phyloP scores from a whole-genome alignment of 2,113 vertebrate genomes.

The Pelvicachromis taeniatus region DNA sequence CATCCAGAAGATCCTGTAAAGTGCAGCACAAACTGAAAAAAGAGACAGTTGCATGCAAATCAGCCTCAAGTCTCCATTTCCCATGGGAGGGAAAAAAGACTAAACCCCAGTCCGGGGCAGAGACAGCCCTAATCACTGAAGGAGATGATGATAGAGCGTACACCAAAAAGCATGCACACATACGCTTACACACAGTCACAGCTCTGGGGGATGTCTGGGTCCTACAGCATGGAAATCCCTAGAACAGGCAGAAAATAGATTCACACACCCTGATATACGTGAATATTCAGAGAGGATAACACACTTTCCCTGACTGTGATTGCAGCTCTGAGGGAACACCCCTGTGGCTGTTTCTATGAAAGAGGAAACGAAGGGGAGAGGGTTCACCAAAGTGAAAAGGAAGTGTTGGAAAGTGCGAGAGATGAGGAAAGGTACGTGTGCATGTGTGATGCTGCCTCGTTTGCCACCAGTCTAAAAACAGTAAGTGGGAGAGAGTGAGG shows the following conservation, averaged over 20 bases:
- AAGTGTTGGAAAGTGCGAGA: conserved; percentile 21
- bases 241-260: conserved; percentile 28
- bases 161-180: background rate
- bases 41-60: conserved; percentile 15
- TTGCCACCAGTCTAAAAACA: conserved; percentile 42
- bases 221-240: conserved; percentile 42
- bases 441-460: background rate
- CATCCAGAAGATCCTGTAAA: background rate
- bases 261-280: conserved; percentile 5
- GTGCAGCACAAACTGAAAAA: background rate
- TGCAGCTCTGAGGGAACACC: conserved; percentile 52
- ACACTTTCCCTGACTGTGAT: conserved; percentile 30
- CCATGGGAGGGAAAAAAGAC: background rate
- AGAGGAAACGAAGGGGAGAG: background rate
- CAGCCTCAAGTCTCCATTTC: conserved; percentile 15
- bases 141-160: background rate
- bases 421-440: conserved; percentile 16
- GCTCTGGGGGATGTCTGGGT: conserved; percentile 33
- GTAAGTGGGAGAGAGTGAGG: conserved; percentile 3
- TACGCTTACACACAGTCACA: conserved; percentile 24
- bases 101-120: background rate
- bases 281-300: conserved; percentile 48
- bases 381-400: conserved; percentile 34
- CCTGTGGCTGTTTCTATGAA: conserved; percentile 13
- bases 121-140: conserved; percentile 16